These are phyloP conservation scores for Salticus scenicus DNA, from an alignment of 2,888 invertebrate species.

Conservation along the genomic window DNA sequence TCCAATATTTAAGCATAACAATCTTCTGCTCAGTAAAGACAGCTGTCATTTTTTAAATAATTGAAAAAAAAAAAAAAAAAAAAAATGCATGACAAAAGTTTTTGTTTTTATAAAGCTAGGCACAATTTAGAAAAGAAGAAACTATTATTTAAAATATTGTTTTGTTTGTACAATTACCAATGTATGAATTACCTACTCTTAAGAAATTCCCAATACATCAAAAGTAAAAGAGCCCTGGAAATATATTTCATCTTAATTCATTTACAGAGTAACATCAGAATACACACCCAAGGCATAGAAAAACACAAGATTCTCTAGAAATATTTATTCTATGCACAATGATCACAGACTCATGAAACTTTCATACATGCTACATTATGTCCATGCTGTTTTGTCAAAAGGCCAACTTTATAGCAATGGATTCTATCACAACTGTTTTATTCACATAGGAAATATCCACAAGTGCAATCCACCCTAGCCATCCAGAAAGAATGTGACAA, in stretches of 20 bases:
- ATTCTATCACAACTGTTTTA: slow-evolving; percentile 69
- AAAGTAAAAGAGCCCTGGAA: slow-evolving; percentile 25
- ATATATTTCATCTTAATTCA: slow-evolving; percentile 31
- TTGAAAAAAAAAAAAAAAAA: too few species aligned
- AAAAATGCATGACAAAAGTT: neutral
- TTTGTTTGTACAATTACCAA: slow-evolving; percentile 9
- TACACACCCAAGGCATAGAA: slow-evolving; percentile 58
- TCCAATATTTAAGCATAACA: neutral
- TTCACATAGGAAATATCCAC: slow-evolving; percentile 65
- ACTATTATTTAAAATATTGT: neutral
- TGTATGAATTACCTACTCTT: slow-evolving; percentile 12
- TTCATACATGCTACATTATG: slow-evolving; percentile 66
- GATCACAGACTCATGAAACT: slow-evolving; percentile 70
- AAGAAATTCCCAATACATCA: slow-evolving; percentile 19
- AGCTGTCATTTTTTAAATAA: neutral
- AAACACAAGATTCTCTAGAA: slow-evolving; percentile 64
- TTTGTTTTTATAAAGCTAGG: neutral
- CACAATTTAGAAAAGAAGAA: slow-evolving; percentile 1
- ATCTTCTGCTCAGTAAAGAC: neutral
- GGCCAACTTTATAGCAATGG: slow-evolving; percentile 66
- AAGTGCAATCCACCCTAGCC: slow-evolving; percentile 61
- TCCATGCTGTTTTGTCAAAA: slow-evolving; percentile 70
- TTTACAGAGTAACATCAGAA: slow-evolving; percentile 41
- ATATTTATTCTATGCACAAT: slow-evolving; percentile 69
- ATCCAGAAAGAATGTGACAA: slow-evolving; percentile 34